Evolutionary conservation across 2,888 invertebrate genomes (phyloP).

Genomic region (Pterobdella sp.): DNA sequence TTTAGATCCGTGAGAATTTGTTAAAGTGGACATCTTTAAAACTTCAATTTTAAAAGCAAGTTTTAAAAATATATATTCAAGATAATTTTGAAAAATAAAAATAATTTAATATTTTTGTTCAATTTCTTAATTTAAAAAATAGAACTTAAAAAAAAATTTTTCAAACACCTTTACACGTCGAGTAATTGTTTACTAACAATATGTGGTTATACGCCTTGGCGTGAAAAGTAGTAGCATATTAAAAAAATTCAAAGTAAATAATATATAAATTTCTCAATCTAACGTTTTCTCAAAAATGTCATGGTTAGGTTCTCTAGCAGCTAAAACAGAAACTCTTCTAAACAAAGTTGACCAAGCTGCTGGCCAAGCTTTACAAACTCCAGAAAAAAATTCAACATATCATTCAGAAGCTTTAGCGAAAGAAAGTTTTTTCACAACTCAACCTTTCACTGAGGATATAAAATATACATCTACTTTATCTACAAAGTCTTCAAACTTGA

Average conservation of each 20-base stretch:
- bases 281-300: conserved; percentile 61
- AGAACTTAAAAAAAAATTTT: too few relatives aligned
- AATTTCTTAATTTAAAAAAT: too few relatives aligned
- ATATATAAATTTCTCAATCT: too few relatives aligned
- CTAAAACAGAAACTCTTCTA: conserved; percentile 66
- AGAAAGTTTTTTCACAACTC: not conserved
- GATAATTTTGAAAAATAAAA: too few relatives aligned
- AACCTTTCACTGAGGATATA: not conserved
- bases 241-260: too few relatives aligned
- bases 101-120: too few relatives aligned
- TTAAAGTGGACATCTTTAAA: conserved; percentile 2
- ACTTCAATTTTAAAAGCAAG: too few relatives aligned
- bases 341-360: conserved; percentile 69
- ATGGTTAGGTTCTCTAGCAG: conserved; percentile 67
- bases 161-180: too few relatives aligned
- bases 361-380: conserved; percentile 56
- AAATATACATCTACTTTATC: not conserved
- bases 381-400: conserved; percentile 27
- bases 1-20: conserved; percentile 34
- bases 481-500: not conserved
- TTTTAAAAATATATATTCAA: too few relatives aligned
- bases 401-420: not conserved
- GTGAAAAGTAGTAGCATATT: too few relatives aligned
- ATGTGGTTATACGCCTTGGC: too few relatives aligned
- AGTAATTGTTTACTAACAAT: too few relatives aligned